phyloP scores from a whole-genome alignment of 2,888 invertebrate species.

The Nebria brevicollis region DNA sequence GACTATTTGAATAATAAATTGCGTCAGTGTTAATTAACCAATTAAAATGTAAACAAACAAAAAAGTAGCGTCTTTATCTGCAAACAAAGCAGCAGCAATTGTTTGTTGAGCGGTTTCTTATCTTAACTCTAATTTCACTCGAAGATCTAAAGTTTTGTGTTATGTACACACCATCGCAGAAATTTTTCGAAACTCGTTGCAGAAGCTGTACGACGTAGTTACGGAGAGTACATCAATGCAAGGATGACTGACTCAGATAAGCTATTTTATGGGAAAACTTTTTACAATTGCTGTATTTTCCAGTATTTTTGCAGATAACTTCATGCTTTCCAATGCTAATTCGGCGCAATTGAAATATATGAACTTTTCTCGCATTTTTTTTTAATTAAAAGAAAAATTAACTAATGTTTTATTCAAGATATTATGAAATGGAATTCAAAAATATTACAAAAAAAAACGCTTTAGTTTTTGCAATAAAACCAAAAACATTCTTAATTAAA shows the following conservation, averaged over 20 bases:
- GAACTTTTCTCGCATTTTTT: background rate
- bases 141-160: constrained; percentile 36
- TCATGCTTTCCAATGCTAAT: background rate
- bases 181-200: constrained; percentile 27
- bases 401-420: background rate
- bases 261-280: constrained; percentile 42
- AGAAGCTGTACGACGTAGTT: constrained; percentile 17
- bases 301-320: background rate
- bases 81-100: constrained; percentile 9
- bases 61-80: background rate
- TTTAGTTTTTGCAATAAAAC: background rate
- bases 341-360: background rate
- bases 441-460: background rate
- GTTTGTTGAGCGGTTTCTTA: constrained; percentile 41
- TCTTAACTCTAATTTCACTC: constrained; percentile 35
- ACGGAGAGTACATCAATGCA: constrained; percentile 22
- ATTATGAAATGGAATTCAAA: background rate
- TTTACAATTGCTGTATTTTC: constrained; percentile 12
- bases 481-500: background rate
- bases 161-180: constrained; percentile 30
- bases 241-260: constrained; percentile 35
- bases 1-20: background rate
- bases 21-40: background rate
- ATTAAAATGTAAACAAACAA: constrained; percentile 1
- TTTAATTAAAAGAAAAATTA: background rate